Evolutionary conservation across 2,797 vertebrate genomes (phyloP), one percentile per base, ranked within the genome.

Genomic region (Halcyon chelicuti): DNA sequence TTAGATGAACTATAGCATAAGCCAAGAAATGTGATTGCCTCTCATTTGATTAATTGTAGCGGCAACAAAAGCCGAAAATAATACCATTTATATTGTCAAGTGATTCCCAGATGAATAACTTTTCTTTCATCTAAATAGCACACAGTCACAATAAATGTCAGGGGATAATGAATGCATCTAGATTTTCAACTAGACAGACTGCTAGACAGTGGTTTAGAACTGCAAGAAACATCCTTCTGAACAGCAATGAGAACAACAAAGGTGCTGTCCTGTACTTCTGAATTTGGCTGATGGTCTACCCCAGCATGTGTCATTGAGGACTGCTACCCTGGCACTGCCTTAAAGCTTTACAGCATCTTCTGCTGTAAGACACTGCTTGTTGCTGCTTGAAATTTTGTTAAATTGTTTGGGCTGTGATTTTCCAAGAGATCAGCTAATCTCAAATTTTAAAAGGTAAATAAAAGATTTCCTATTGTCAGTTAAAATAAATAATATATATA

Each of bases 41-140:
- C 31, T 91, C 72, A 47, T 72, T 90, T 96, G 93, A 96, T 96
- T 97, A 97, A 96, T 86, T 94, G 77, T 93, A 82, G 75, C 72
- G 75, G 63, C 91, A 96, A 96, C 70, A 94, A 91, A 82, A 94
- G 49, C 75, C 40, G 39, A 52, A 93, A 96, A 94, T 72, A 95
- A 75, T 58, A 86, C 49, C 75, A 94, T 92, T 97, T 94, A 88
- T 94, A 88, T 76, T 96, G 89, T 93, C 95, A 96, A 86, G 40
- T 85, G 54, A 86, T 87, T 93, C 91, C 76, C 88, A 79, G 70
- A 94, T 77, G 83, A 93, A 75, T 87, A 96, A 93, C 55, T 91
- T 96, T 49, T 92, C 87, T 89, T 94, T 93, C 90, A 19, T 89
- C 66, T 73, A 93, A 93, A 70, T 71, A 84, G 61, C 72, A 72